Percentiles rank a stretch among this genome's conserved stretches.
Conservation (phyloP, 2,888 invertebrate genomes). For the Caenorhabditis sp. region DNA sequence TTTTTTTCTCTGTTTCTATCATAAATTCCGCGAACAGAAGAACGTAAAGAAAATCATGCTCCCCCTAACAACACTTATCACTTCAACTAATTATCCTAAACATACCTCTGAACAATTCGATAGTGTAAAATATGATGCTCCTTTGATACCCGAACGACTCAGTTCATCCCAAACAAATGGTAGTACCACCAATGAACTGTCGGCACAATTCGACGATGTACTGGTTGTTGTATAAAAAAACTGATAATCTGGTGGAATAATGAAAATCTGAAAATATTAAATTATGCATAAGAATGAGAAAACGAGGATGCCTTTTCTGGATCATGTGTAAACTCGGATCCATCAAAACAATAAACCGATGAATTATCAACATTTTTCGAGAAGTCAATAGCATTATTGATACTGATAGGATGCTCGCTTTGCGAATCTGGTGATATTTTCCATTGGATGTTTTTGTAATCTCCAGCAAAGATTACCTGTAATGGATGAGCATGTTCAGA, state of each 20-base stretch:
- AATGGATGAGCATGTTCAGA: too few species aligned
- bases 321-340: constrained; percentile 27
- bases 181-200: constrained; percentile 2
- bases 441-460: constrained; percentile 22
- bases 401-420: constrained; percentile 27
- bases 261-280: constrained; percentile 11
- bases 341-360: constrained; percentile 26
- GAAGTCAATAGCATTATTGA: neutral
- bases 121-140: constrained; percentile 23
- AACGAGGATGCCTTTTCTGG: constrained; percentile 23
- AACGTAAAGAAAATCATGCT: too few species aligned
- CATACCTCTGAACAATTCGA: constrained; percentile 20
- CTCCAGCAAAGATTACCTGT: constrained; percentile 30
- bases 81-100: neutral
- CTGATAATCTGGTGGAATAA: constrained; percentile 24
- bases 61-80: too few species aligned
- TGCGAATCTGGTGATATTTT: constrained; percentile 22
- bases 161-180: constrained; percentile 24
- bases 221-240: constrained; percentile 10
- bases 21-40: too few species aligned
- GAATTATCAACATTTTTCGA: neutral
- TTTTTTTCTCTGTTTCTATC: too few species aligned
- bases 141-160: constrained; percentile 17
- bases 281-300: too few species aligned
- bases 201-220: neutral